Conservation (phyloP, 2,113 vertebrate species). For the Upupa epops region DNA sequence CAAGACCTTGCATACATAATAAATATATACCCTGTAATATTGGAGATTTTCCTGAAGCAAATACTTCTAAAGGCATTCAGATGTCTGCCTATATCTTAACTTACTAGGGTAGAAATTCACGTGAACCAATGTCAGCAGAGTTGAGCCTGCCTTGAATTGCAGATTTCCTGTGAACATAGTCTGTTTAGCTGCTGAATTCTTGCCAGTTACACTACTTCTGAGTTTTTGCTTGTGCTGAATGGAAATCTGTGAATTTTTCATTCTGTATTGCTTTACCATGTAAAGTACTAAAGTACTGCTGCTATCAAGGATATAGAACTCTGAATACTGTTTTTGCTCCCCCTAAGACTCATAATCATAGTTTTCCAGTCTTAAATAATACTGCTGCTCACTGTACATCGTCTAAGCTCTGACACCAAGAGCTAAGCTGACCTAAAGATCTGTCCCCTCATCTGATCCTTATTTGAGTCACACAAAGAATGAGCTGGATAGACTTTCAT, state of each 20-base stretch:
- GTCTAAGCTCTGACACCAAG: neutral
- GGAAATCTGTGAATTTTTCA: neutral
- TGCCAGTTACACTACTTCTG: neutral
- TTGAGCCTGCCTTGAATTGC: neutral
- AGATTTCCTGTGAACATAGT: neutral
- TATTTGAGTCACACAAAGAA: neutral
- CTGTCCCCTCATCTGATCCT: neutral
- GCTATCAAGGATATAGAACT: neutral
- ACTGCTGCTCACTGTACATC: neutral
- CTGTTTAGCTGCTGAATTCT: neutral
- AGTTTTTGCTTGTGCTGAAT: neutral
- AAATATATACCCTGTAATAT: neutral
- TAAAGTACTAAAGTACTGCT: neutral
- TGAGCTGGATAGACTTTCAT: neutral
- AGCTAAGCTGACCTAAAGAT: neutral
- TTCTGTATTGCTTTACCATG: neutral
- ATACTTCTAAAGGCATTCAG: neutral
- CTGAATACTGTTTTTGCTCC: neutral
- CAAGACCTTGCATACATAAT: neutral
- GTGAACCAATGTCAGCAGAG: neutral
- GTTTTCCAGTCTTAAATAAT: neutral
- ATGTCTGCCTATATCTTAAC: neutral
- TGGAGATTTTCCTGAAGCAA: neutral
- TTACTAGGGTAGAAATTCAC: conserved; percentile 24
- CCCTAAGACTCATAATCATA: neutral